phyloP scores from a whole-genome alignment of 37 sponge, comb jelly and placozoan genomes.

The Lycopodina hypogea region DNA sequence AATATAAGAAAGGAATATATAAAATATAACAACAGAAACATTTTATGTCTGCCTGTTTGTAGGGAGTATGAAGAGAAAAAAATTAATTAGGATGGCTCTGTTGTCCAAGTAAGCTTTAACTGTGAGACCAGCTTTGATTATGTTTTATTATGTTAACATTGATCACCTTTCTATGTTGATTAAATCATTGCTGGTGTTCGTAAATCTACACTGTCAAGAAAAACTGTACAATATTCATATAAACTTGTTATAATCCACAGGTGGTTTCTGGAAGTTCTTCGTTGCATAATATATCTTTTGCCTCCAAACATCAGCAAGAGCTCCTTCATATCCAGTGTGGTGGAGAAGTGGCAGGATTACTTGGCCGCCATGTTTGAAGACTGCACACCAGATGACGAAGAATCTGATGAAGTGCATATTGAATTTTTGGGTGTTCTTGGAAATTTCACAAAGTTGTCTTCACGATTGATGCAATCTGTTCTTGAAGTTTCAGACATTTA shows the following conservation, averaged over 20 bases:
- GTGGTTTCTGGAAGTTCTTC: conserved; percentile 31
- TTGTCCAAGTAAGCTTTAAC: too few relatives aligned
- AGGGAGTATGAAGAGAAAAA: too few relatives aligned
- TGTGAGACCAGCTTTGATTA: too few relatives aligned
- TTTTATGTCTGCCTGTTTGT: too few relatives aligned
- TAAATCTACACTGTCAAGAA: too few relatives aligned
- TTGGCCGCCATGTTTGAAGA: conserved; percentile 49
- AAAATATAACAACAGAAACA: too few relatives aligned
- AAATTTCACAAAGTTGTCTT: neutral
- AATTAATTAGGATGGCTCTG: too few relatives aligned
- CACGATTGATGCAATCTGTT: neutral
- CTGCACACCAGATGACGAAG: conserved; percentile 9
- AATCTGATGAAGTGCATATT: conserved; percentile 3
- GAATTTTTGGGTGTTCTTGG: neutral
- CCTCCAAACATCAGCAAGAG: conserved; percentile 7
- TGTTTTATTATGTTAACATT: too few relatives aligned
- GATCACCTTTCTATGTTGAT: too few relatives aligned
- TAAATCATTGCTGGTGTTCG: too few relatives aligned
- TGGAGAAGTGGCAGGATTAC: conserved; percentile 38
- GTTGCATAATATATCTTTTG: conserved; percentile 8
- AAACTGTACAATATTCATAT: too few relatives aligned
- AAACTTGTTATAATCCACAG: neutral
- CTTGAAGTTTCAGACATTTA: neutral
- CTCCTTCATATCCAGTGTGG: conserved; percentile 9
- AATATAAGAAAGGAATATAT: too few relatives aligned